Conservation (phyloP, 2,888 invertebrate genomes). For the Pycnomerus fuliginosus region DNA sequence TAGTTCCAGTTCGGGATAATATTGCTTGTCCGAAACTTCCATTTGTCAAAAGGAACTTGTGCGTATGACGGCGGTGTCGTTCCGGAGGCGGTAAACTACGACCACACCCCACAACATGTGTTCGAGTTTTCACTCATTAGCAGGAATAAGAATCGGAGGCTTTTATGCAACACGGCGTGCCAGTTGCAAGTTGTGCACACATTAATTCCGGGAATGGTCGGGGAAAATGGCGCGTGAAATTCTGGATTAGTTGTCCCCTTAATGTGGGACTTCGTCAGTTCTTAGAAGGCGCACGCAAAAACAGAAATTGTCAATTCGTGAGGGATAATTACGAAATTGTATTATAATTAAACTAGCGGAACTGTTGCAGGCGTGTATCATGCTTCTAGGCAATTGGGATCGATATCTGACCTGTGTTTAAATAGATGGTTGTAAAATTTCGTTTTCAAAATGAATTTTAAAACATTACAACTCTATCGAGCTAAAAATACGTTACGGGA, state of each 20-base stretch:
- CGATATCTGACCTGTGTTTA: no score
- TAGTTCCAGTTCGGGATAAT: slow-evolving; percentile 6
- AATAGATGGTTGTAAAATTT: no score
- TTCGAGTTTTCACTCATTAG: slow-evolving; percentile 25
- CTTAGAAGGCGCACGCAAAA: no score
- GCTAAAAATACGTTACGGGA: no score
- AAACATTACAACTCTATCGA: no score
- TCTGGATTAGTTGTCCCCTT: slow-evolving; percentile 13
- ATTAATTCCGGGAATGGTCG: slow-evolving; percentile 10
- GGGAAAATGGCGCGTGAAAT: slow-evolving; percentile 19
- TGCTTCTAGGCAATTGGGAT: no score
- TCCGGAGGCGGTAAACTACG: slow-evolving; percentile 13
- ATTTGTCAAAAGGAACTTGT: slow-evolving; percentile 23
- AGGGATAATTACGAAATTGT: no score
- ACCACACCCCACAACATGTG: slow-evolving; percentile 24
- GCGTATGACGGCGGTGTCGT: slow-evolving; percentile 20
- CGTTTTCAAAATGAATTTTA: no score
- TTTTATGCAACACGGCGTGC: slow-evolving; percentile 25
- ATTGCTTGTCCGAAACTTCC: slow-evolving; percentile 14
- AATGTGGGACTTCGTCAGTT: slow-evolving; percentile 10
- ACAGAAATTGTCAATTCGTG: no score
- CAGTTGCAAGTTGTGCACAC: slow-evolving; percentile 15
- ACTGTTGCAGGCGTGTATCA: no score
- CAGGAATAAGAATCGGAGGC: slow-evolving; percentile 20
- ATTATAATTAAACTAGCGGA: no score